Evolutionary conservation across 2,797 vertebrate genomes (phyloP), one percentile per base, ranked within the genome.

Genomic region (Chelon auratus): DNA sequence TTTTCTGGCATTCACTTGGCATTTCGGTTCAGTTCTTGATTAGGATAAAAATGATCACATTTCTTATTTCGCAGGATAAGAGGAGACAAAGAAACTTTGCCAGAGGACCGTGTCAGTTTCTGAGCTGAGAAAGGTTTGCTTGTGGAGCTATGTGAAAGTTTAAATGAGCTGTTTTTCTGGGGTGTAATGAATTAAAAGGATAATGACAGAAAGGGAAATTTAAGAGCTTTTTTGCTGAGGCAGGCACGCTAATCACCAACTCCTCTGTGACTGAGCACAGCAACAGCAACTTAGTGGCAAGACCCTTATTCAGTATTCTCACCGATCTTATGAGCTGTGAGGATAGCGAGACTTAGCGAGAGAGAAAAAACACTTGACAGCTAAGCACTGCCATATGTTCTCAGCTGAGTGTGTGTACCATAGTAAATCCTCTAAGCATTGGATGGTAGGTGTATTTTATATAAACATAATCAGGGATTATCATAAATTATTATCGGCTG

Each of bases 401-500:
- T 82, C 67, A 33, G 85, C 84, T 85, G 76, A 84, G 75, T 33
- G 47, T 78, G 71, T 62, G 81, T 30, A n/a, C 77, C 61, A 71
- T 70, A 72, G 90, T 86, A 89, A 84, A 91, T 88, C 83, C 62
- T 82, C 48, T 78, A 84, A 83, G 79, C 76, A 17, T 62, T 52
- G 75, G 51, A 76, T 64, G 56, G 75, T 80, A 65, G 83, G 79
- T 82, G 82, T 74, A 75, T 89, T 85, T 69, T 62, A 86, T 87
- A 83, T 82, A 88, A 87, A 90, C 68, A 80, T 82, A 80, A 80
- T 69, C 20, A 18, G 74, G 76, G 89, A 82, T 87, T 75, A 87
- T 88, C 78, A 85, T 87, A 88, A 89, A 88, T 89, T 81, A 84
- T 71, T 77, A 43, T 80, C 74, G 79, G 68, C 66, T 83, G 58